Evolutionary conservation across 2,888 invertebrate genomes (phyloP).

Genomic region (Theretra japonica): DNA sequence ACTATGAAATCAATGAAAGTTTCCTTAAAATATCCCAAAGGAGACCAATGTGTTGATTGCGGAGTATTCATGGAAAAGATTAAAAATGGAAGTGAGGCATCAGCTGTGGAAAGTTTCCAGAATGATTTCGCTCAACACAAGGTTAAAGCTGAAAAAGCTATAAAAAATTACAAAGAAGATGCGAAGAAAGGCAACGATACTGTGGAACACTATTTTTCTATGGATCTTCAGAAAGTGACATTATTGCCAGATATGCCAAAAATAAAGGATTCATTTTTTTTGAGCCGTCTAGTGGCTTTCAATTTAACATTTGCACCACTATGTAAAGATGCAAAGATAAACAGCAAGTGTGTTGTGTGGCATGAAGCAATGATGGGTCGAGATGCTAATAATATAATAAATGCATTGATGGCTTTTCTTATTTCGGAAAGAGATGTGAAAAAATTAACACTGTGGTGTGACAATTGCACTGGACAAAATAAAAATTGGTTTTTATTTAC

Average conservation of each 20-base stretch:
- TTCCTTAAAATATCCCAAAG: too few species aligned
- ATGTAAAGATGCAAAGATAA: slow-evolving; percentile 32
- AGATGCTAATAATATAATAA: slow-evolving; percentile 38
- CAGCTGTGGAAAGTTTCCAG: too few species aligned
- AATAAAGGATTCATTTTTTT: slow-evolving; percentile 33
- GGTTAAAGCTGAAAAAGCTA: too few species aligned
- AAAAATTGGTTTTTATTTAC: slow-evolving; percentile 23
- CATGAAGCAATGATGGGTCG: slow-evolving; percentile 36
- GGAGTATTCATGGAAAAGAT: too few species aligned
- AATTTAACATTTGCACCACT: slow-evolving; percentile 38
- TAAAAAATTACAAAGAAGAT: too few species aligned
- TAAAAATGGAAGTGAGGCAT: too few species aligned
- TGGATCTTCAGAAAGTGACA: slow-evolving; percentile 35
- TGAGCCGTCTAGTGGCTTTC: slow-evolving; percentile 32
- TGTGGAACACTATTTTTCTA: slow-evolving; percentile 28
- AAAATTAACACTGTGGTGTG: slow-evolving; percentile 7
- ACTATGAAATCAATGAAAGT: too few species aligned
- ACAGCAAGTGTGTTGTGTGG: slow-evolving; percentile 37
- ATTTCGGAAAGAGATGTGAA: slow-evolving; percentile 9
- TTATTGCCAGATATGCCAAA: slow-evolving; percentile 14
- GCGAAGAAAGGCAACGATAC: too few species aligned
- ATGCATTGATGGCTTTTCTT: slow-evolving; percentile 36
- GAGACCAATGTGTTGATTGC: too few species aligned
- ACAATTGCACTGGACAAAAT: slow-evolving; percentile 7
- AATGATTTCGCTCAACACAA: too few species aligned